phyloP scores from a whole-genome alignment of 2,888 invertebrate species.

The Megalurothrips usitatus region DNA sequence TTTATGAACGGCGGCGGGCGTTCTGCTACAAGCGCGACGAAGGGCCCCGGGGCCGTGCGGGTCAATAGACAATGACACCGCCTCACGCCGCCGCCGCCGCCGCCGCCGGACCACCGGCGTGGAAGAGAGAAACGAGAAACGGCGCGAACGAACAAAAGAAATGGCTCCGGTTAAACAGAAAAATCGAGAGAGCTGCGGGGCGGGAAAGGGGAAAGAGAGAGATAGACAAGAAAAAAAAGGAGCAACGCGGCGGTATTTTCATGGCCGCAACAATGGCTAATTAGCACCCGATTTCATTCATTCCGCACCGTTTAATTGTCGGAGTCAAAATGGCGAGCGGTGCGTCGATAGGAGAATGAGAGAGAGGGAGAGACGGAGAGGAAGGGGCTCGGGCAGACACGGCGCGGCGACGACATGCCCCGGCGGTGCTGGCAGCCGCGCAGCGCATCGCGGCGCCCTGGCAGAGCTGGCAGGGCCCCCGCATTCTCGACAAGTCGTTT shows the following conservation, averaged over 20 bases:
- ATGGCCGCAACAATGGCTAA: slow-evolving; percentile 12
- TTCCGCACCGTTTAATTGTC: slow-evolving; percentile 21
- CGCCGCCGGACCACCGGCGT: not conserved
- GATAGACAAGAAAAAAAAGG: not conserved
- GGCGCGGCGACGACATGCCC: not conserved
- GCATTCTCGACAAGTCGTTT: slow-evolving; percentile 9
- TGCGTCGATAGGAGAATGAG: not conserved
- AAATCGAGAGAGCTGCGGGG: not conserved
- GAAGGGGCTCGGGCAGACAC: no score
- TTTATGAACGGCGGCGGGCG: not conserved
- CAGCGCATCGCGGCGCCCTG: not conserved
- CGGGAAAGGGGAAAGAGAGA: no score
- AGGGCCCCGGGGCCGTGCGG: not conserved
- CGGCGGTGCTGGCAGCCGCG: not conserved
- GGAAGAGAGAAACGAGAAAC: not conserved
- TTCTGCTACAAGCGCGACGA: not conserved
- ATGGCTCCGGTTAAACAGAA: not conserved
- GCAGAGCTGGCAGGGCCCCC: not conserved
- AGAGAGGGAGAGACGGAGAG: no score
- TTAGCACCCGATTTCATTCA: slow-evolving; percentile 25
- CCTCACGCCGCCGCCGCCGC: not conserved
- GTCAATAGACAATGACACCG: not conserved
- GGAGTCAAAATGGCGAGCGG: not conserved
- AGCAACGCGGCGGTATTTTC: not conserved
- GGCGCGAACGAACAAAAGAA: slow-evolving; percentile 4